Base-by-base conservation (phyloP, 2,797 vertebrate species). In the Harpagifer antarcticus region DNA sequence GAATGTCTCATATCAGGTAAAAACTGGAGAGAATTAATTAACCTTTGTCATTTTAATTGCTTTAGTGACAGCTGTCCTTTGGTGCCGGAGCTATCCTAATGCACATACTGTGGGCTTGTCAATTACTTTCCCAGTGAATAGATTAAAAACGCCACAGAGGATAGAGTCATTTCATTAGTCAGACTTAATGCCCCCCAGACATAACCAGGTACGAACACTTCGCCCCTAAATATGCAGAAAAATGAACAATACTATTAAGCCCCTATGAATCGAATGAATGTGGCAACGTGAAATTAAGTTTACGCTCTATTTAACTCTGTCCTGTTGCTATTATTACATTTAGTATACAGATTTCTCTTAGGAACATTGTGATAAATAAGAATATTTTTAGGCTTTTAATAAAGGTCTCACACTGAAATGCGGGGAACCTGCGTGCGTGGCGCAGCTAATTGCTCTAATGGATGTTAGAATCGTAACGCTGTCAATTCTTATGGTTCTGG, bases 21-120 rank as follows among this genome's bases (percentile, higher is more conserved):
- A 91, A 92, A 93, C 56, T 86, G 84, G 75, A 90, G 85, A 88
- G 91, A 94, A 93, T 94, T 93, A 92, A 94, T 94, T 92, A 94
- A 94, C 91, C 93, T 94, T 93, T 94, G 93, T 94, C 91, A 92
- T 94, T 93, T 93, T 93, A 93, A 94, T 94, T 94, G 93, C 92
- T 93, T 93, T 90, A 90, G 90, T 92, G 93, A 93, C 91, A 91
- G 91, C 93, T 92, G 92, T 93, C 92, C 91, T 94, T 91, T 90
- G 90, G 88, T 80, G 87, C 86, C 16, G 53, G 77, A 87, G 89
- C 89, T 78, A 83, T 92, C 91, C 89, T 85, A 86, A 89, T 76
- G 86, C 89, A 90, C 91, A 87, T 78, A 90, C 91, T 85, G 86
- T 78, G 79, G 86, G 86, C 85, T 93, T 93, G 93, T 94, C 93